These are phyloP conservation scores for Astyanax mexicanus DNA, from an alignment of 2,797 vertebrate genomes.

Conservation along the genomic window DNA sequence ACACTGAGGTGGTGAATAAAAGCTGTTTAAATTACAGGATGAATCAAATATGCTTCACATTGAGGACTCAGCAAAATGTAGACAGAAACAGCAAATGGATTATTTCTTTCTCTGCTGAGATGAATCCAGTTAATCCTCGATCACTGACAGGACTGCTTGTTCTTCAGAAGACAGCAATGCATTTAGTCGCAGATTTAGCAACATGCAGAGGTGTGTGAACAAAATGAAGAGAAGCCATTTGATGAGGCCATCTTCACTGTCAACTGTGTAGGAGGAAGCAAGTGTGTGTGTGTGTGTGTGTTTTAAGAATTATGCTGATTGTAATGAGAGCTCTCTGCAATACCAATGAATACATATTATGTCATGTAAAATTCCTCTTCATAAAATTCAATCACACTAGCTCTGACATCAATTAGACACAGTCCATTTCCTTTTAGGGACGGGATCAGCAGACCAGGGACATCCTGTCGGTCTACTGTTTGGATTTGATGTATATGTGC, in stretches of 20 bases:
- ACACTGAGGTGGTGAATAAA: too few relatives aligned
- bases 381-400: not conserved
- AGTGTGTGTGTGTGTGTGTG: not conserved
- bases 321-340: not conserved
- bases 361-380: not conserved
- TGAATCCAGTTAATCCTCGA: not conserved
- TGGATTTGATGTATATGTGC: too few relatives aligned
- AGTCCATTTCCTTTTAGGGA: not conserved
- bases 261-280: conserved; percentile 12
- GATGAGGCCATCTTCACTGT: not conserved
- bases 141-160: not conserved
- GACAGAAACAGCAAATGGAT: not conserved
- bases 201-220: conserved; percentile 12
- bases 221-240: not conserved
- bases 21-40: too few relatives aligned
- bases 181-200: not conserved
- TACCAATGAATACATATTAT: not conserved
- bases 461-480: too few relatives aligned
- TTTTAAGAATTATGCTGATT: not conserved
- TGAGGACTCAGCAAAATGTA: too few relatives aligned
- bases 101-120: not conserved
- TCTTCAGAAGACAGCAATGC: conserved; percentile 17
- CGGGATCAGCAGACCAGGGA: not conserved
- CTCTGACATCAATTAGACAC: not conserved
- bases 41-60: too few relatives aligned